Base-by-base conservation (phyloP, 2,113 vertebrate species). In the Solea senegalensis region DNA sequence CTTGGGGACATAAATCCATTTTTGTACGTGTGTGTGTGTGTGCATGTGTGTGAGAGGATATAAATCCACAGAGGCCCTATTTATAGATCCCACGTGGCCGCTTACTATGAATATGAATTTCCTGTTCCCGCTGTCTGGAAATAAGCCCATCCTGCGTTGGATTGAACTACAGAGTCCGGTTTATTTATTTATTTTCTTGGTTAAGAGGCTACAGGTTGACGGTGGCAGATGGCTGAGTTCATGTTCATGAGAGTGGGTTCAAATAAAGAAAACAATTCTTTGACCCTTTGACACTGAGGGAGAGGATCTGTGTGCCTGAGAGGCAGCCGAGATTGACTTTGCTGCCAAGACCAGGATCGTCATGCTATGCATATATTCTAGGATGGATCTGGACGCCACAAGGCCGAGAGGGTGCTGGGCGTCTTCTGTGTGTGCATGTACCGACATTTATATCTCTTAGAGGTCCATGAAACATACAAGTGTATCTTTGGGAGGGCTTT, bases 1-100 rank as follows among this genome's bases (percentile, higher is more conserved):
- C 74, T 4, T 74, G n/a, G 48, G 63, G 62, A 81, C 44, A 75
- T 77, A 80, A 85, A 86, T 46, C 61, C 56, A 66, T 86, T 89
- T 76, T 82, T 72, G 44, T 72, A 12, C 8, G 44, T 45, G 44
- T 45, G 8, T 26, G 26, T 54, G n/a, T 54, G 74, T 73, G 58
- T 74, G 34, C 34, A 7, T 55, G 72, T 73, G 59, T 74, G 34
- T 44, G 40, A 71, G 76, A 60, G 63, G 45, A 58, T 27, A 21
- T 82, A 82, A 91, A 82, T 90, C 89, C 74, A 46, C 15, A 40
- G 40, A 72, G 53, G 49, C 43, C 56, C 88, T 89, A 91, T 86
- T 89, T 83, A 89, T 90, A 90, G 86, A 70, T 13, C 40, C 46
- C 41, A 16, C 15, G 44, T 65, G 39, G 63, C 69, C 54, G 74